These are phyloP conservation scores for Clanis bilineata DNA, from an alignment of 2,888 invertebrate genomes.

Conservation along the genomic window DNA sequence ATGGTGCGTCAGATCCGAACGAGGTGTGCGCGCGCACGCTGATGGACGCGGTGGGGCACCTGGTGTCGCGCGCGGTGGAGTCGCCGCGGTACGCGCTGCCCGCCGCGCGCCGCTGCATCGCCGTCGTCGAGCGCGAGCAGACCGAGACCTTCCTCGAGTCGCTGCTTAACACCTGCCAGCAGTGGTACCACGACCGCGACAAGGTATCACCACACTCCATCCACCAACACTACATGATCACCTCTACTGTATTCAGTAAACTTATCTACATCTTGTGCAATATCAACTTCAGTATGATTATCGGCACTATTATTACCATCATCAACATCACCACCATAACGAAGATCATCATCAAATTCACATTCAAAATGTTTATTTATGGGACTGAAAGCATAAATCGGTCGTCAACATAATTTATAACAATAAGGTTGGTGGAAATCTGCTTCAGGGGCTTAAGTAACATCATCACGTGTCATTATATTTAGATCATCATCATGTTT, in stretches of 20 bases:
- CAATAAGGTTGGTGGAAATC: too few species aligned
- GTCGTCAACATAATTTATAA: too few species aligned
- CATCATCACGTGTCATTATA: too few species aligned
- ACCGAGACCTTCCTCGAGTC: conserved; percentile 95
- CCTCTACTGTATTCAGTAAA: background rate
- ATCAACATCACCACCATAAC: background rate
- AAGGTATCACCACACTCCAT: conserved; percentile 46
- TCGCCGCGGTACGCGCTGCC: conserved; percentile 90
- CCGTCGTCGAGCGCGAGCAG: conserved; percentile 93
- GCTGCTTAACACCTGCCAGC: conserved; percentile 93
- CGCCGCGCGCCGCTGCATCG: conserved; percentile 92
- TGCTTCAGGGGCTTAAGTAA: too few species aligned
- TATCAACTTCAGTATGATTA: background rate
- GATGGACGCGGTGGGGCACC: conserved; percentile 92
- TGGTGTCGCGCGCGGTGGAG: conserved; percentile 91
- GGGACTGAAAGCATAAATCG: too few species aligned
- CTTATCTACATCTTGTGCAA: conserved; percentile 14
- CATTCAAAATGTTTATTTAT: too few species aligned
- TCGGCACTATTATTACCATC: background rate
- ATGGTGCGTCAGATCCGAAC: conserved; percentile 85
- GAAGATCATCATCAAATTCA: background rate
- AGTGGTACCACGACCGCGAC: conserved; percentile 91
- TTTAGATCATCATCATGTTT: too few species aligned
- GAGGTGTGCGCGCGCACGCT: conserved; percentile 84
- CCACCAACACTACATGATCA: background rate